Percentiles rank a stretch among this genome's conserved stretches.
These are phyloP conservation scores for Macrotrachela quadricornifera DNA, from an alignment of 1,140 invertebrate species.

Conservation along the genomic window DNA sequence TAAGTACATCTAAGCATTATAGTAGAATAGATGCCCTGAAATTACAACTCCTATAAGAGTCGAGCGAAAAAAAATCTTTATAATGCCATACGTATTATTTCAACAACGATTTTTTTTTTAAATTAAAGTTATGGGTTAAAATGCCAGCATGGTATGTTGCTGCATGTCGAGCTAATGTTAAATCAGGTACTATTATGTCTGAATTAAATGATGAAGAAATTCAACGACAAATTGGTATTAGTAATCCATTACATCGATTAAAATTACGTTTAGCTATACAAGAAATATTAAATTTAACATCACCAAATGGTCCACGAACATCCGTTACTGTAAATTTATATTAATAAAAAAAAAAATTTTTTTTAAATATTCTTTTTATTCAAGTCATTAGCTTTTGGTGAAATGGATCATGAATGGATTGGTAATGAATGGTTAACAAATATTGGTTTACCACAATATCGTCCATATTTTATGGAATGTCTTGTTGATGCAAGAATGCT, in stretches of 20 bases:
- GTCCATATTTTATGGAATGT: constrained; percentile 98
- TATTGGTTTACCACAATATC: constrained; percentile 79
- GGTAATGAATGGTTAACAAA: constrained; percentile 92
- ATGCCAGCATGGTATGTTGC: constrained; percentile 99
- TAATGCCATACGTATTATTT: too few relatives aligned
- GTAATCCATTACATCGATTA: constrained; percentile 87
- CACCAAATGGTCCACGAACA: constrained; percentile 57
- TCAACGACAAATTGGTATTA: constrained; percentile 92
- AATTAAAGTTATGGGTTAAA: constrained; percentile 86
- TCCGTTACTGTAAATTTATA: constrained; percentile 41
- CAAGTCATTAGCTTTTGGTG: constrained; percentile 76
- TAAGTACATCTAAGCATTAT: too few relatives aligned
- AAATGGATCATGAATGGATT: constrained; percentile 99
- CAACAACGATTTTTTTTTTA: too few relatives aligned
- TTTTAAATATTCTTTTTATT: background rate
- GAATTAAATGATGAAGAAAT: constrained; percentile 96
- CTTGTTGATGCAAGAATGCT: constrained; percentile 96
- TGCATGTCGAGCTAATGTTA: constrained; percentile 93
- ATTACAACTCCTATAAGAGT: too few relatives aligned
- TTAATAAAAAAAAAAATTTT: constrained; percentile 8
- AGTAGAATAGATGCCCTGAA: too few relatives aligned
- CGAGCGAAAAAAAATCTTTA: too few relatives aligned
- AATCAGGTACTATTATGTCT: constrained; percentile 98
- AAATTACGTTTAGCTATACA: constrained; percentile 90
- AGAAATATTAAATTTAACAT: constrained; percentile 97